Evolutionary conservation across 2,113 vertebrate species (phyloP), one percentile per base, ranked within the genome.

Genomic region (Coryphaenoides rupestris): DNA sequence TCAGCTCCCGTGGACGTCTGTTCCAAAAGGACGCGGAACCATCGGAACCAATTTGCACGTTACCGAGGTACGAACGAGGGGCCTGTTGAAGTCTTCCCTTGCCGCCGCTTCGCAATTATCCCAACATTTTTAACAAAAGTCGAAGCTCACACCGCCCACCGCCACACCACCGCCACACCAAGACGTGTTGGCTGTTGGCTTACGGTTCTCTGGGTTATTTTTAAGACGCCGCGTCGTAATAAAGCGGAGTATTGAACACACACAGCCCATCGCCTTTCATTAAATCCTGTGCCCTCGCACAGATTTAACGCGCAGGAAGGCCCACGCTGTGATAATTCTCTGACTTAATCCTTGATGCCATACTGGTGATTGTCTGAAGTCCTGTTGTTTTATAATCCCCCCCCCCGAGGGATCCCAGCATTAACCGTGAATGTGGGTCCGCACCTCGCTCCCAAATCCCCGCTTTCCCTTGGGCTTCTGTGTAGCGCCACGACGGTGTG

Each of bases 221-320:
- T 58, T 70, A 81, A 82, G 58, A 66, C 69, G 68, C 69, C 63
- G 62, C 61, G 60, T 61, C 65, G 63, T 76, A 78, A 78, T 83
- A 80, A 74, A 85, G 68, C 64, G 50, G 66, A 84, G 78, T 78
- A 80, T 79, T 86, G 74, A 83, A 81, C 60, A 69, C 70, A 84
- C n/a, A n/a, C n/a, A n/a, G n/a, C 63, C 84, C 73, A 82, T 84
- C 68, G n/a, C 72, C 66, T 78, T 59, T 78, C 79, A 86, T 87
- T 88, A 82, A 86, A 79, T 75, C n/a, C 70, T 69, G 63, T 61
- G 66, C 73, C 19, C 65, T 81, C 58, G 33, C 23, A 63, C 57
- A 72, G 60, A 74, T 83, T 77, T 81, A 77, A 80, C 68, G 63
- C 58, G n/a, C 62, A 72, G 59, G 21, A 49, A 55, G 46, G 58